Evolutionary conservation across 2,797 vertebrate species (phyloP).

Genomic region (Lepus oiostolus): DNA sequence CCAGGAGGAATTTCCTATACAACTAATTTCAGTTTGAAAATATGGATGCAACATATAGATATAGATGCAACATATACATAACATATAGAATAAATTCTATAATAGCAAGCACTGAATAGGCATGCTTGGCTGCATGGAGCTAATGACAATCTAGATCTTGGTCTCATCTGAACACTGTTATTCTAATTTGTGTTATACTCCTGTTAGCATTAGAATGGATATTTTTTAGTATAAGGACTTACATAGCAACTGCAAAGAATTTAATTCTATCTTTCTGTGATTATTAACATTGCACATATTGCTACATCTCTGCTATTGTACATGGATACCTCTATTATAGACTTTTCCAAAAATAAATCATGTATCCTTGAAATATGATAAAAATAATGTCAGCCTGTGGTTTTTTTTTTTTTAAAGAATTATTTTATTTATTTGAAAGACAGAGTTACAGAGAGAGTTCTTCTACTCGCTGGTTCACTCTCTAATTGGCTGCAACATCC

Average conservation of each 20-base stretch:
- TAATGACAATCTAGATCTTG: neutral
- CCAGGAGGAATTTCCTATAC: neutral
- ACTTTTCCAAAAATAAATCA: neutral
- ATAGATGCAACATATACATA: neutral
- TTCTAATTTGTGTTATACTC: neutral
- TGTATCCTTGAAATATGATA: neutral
- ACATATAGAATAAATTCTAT: neutral
- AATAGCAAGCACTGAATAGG: neutral
- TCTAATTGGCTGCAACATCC: too few species aligned
- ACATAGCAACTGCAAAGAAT: neutral
- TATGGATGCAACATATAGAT: neutral
- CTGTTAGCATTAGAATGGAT: neutral
- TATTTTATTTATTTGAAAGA: too few species aligned
- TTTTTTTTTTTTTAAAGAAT: too few species aligned
- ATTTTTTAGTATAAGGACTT: neutral
- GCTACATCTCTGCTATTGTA: neutral
- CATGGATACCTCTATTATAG: neutral
- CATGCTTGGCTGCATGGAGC: neutral
- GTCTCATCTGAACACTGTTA: neutral
- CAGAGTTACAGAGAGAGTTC: too few species aligned
- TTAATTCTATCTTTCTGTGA: neutral
- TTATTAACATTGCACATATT: neutral
- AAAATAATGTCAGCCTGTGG: neutral
- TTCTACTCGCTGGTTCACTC: too few species aligned
- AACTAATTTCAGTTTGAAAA: slow-evolving; percentile 15